Evolutionary conservation across 2,113 vertebrate genomes (phyloP), one percentile per base, ranked within the genome.

Genomic region (Esox niger): DNA sequence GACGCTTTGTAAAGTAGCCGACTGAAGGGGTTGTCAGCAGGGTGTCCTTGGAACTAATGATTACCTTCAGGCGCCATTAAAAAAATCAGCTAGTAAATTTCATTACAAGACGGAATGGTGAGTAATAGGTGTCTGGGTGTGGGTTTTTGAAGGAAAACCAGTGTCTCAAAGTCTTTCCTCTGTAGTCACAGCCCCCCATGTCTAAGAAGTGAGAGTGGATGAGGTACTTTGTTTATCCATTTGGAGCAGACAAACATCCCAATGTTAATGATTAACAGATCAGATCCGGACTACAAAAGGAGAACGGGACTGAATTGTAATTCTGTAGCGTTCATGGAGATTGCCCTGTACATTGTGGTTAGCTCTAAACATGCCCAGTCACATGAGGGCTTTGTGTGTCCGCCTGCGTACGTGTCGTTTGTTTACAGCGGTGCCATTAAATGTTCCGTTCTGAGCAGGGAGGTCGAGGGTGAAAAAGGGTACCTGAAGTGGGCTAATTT

Each of bases 191-290:
- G 7, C 20, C 3, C 30, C 61, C 33, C 49, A 2, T 6, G 8
- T 11, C 33, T 2, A 21, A 33, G 11, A 62, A 62, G 61, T 25
- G 8, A 38, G 8, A 38, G n/a, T 35, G 30, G 38, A 43, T 43
- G 38, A 43, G 38, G 38, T 43, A 43, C 89, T 93, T 91, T 90
- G 89, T 54, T 54, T 54, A 54, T 54, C 82, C 89, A 89, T 88
- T 91, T 90, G 90, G 80, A 89, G 90, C 90, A 85, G 88, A 87
- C 89, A 91, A 90, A 91, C 88, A 90, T 88, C 88, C 86, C 91
- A 88, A 89, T 92, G 21, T 25, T 91, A 91, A 91, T 92, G 88
- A 91, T 91, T 93, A 91, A 92, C 90, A 89, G 86, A 89, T 90
- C 84, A 25, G 21, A 54, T n/a, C 49, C 3, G 4, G 23, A 25